Conservation (phyloP, 1,140 invertebrate genomes). For the Pseudoatta argentina region DNA sequence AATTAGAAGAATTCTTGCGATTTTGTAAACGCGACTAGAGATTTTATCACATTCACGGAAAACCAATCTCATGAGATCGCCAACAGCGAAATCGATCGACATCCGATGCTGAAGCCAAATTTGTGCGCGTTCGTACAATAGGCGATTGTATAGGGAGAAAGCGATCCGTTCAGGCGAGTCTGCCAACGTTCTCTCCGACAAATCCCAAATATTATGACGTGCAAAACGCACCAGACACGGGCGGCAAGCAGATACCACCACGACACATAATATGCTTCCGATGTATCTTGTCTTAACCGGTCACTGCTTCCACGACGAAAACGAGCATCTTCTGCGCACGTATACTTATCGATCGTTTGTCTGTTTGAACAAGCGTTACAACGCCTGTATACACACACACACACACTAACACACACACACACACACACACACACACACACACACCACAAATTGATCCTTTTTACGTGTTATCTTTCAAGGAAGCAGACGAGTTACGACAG, state of each 20-base stretch:
- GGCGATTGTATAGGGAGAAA: conserved; percentile 49
- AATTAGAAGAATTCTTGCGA: too few relatives aligned
- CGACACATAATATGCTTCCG: conserved; percentile 38
- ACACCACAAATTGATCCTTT: conserved; percentile 19
- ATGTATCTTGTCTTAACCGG: conserved; percentile 45
- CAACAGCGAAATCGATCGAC: conserved; percentile 33
- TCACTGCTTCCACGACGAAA: conserved; percentile 59
- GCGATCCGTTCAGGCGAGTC: conserved; percentile 27
- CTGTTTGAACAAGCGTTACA: conserved; percentile 67
- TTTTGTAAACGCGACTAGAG: neutral
- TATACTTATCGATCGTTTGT: conserved; percentile 62
- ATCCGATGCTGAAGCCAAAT: conserved; percentile 11
- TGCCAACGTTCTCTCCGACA: conserved; percentile 59
- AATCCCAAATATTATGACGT: conserved; percentile 80
- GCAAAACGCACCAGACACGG: conserved; percentile 58
- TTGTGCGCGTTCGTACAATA: conserved; percentile 39
- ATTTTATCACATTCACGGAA: neutral
- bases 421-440: too few relatives aligned
- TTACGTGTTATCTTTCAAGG: conserved; percentile 60
- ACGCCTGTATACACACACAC: conserved; percentile 15
- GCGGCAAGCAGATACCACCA: conserved; percentile 10
- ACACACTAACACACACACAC: neutral
- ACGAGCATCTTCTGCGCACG: conserved; percentile 65
- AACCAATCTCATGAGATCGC: conserved; percentile 35
- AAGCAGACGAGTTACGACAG: conserved; percentile 48